Conservation (phyloP, 1,140 invertebrate genomes). For the Zaprionus gabonicus region DNA sequence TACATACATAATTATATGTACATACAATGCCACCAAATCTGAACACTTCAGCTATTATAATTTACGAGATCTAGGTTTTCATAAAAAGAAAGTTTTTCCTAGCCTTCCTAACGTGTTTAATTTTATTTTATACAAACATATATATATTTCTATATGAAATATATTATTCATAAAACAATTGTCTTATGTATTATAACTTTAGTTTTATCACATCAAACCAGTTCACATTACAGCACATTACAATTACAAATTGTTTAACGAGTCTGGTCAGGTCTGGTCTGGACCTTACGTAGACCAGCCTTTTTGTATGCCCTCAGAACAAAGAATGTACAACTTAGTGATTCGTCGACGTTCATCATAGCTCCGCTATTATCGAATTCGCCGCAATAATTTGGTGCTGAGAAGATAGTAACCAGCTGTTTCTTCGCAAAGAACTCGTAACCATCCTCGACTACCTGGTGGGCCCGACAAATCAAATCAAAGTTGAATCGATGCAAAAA, state of each 20-base stretch:
- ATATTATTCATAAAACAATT: no score
- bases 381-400: slow-evolving; percentile 87
- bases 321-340: slow-evolving; percentile 97
- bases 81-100: no score
- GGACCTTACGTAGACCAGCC: slow-evolving; percentile 85
- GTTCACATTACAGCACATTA: neutral
- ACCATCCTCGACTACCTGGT: slow-evolving; percentile 98
- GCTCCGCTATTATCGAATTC: slow-evolving; percentile 99
- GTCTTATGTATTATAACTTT: no score
- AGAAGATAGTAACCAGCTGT: slow-evolving; percentile 98
- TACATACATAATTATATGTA: no score
- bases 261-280: neutral
- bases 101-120: no score
- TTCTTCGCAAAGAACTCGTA: slow-evolving; percentile 99
- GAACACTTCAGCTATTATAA: no score
- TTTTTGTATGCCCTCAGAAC: slow-evolving; percentile 91
- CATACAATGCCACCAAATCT: no score
- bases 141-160: no score
- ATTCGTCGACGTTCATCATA: slow-evolving; percentile 99
- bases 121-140: no score
- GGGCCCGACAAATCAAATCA: slow-evolving; percentile 97
- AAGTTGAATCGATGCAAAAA: slow-evolving; percentile 97
- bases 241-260: neutral
- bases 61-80: neutral
- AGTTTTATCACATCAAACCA: neutral